Evolutionary conservation across 2,797 vertebrate genomes (phyloP).

Genomic region (Typhlichthys subterraneus): DNA sequence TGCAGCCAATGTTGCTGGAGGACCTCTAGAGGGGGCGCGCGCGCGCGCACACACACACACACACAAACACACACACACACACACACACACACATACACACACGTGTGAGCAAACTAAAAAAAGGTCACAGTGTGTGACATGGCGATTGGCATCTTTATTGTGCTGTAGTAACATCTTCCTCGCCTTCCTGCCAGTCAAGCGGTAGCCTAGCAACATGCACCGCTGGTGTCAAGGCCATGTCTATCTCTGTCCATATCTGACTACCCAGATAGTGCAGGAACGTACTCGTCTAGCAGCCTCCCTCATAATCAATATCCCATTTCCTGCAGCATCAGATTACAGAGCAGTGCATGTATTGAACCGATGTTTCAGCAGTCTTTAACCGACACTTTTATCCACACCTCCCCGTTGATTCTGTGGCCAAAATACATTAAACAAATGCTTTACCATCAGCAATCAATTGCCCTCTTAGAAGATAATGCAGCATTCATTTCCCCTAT

Average conservation of each 20-base stretch:
- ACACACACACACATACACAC: not conserved
- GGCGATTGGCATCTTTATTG: constrained; percentile 1
- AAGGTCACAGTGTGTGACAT: too few relatives aligned
- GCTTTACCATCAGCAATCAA: constrained; percentile 54
- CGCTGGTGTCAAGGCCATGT: constrained; percentile 10
- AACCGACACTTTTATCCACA: constrained; percentile 75
- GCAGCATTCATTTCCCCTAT: constrained; percentile 31
- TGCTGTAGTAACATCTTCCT: not conserved
- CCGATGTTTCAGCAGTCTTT: constrained; percentile 78
- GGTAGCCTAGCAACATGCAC: not conserved
- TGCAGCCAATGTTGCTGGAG: constrained; percentile 80
- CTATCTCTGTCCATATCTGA: constrained; percentile 39
- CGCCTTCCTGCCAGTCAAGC: not conserved
- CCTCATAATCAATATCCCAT: constrained; percentile 74
- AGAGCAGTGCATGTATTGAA: constrained; percentile 75
- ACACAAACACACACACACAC: not conserved
- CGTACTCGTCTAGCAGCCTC: constrained; percentile 58
- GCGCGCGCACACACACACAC: constrained; percentile 30
- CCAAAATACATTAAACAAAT: constrained; percentile 76
- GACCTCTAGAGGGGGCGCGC: constrained; percentile 72
- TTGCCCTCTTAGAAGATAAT: constrained; percentile 44
- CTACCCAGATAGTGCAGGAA: constrained; percentile 44
- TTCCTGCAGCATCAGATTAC: constrained; percentile 81
- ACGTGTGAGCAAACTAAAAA: too few relatives aligned
- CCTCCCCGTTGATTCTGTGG: constrained; percentile 58